Evolutionary conservation across 2,797 vertebrate species (phyloP).

Genomic region (Oreortyx pictus): DNA sequence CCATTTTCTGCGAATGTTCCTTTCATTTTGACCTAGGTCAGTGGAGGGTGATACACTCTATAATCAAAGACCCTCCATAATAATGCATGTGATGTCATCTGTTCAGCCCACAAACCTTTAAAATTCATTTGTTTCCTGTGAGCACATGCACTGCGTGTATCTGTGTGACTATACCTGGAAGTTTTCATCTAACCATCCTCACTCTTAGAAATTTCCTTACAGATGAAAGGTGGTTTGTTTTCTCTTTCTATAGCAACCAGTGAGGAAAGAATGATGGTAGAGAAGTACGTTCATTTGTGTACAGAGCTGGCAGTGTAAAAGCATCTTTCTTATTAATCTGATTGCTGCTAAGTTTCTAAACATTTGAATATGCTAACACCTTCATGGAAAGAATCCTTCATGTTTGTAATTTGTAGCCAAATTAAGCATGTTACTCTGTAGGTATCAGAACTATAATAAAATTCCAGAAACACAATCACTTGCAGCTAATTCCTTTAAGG

Average conservation of each 20-base stretch:
- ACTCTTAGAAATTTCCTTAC: neutral
- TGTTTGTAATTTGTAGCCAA: slow-evolving; percentile 24
- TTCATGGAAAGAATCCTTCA: slow-evolving; percentile 3
- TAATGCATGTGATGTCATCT: neutral
- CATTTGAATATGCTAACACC: neutral
- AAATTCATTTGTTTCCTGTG: neutral
- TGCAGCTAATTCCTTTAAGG: slow-evolving; percentile 49
- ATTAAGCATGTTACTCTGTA: slow-evolving; percentile 17
- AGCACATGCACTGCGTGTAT: accelerated
- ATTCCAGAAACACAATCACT: slow-evolving; percentile 53
- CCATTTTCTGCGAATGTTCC: neutral
- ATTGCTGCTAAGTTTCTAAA: neutral
- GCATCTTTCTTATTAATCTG: neutral
- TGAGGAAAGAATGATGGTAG: neutral
- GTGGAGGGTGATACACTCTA: neutral
- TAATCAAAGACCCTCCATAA: neutral
- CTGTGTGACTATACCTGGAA: neutral
- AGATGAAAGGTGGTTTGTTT: neutral
- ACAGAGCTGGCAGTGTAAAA: neutral
- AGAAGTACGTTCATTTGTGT: neutral
- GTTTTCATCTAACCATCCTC: neutral
- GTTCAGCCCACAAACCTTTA: neutral
- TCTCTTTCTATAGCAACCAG: slow-evolving; percentile 10
- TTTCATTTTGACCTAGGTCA: neutral
- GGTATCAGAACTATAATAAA: slow-evolving; percentile 41